These are phyloP conservation scores for Benitochromis conjunctus DNA, from an alignment of 2,113 vertebrate genomes.

Conservation along the genomic window DNA sequence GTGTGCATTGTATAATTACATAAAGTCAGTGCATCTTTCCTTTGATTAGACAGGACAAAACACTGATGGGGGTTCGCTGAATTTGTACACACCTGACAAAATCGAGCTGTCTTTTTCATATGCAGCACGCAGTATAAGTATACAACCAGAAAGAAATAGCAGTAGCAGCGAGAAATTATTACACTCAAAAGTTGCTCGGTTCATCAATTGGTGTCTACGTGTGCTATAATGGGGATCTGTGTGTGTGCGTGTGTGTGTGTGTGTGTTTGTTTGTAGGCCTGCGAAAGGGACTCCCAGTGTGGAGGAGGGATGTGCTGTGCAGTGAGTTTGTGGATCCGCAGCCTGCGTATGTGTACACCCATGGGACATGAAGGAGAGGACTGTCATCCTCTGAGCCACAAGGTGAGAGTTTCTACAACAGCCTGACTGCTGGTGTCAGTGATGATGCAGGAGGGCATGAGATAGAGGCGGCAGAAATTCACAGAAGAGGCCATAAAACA, in stretches of 20 bases:
- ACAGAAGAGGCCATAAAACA: neutral
- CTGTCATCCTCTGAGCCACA: constrained; percentile 90
- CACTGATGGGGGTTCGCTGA: neutral
- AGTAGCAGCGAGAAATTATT: too few species aligned
- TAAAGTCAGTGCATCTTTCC: neutral
- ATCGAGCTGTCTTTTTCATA: neutral
- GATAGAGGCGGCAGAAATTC: neutral
- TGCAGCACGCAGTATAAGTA: too few species aligned
- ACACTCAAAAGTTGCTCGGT: too few species aligned
- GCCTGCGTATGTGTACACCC: constrained; percentile 86
- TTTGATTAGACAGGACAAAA: neutral
- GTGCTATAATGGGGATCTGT: neutral
- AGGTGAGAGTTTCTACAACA: constrained; percentile 70
- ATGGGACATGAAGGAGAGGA: constrained; percentile 85
- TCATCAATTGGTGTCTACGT: too few species aligned
- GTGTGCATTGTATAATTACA: neutral
- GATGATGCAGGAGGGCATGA: neutral
- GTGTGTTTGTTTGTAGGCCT: constrained; percentile 66
- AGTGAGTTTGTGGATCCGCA: constrained; percentile 90
- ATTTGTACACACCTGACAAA: neutral
- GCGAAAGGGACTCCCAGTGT: constrained; percentile 87
- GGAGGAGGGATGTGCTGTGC: constrained; percentile 90
- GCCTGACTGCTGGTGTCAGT: neutral
- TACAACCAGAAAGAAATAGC: too few species aligned
- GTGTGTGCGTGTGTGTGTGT: constrained; percentile 4